phyloP scores from a whole-genome alignment of 1,140 invertebrate species.

The Pomacea maculata region DNA sequence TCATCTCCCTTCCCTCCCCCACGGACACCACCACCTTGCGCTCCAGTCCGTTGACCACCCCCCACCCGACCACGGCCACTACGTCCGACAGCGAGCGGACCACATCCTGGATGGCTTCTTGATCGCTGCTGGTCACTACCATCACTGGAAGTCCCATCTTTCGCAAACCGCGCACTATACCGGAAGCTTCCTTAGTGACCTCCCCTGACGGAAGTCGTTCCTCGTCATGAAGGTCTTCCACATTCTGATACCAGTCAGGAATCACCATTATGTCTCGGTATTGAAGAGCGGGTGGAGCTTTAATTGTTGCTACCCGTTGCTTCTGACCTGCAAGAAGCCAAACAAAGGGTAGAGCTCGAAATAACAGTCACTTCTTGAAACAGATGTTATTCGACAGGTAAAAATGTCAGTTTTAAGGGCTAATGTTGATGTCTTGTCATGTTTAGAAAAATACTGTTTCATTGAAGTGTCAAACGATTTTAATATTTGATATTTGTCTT shows the following conservation, averaged over 20 bases:
- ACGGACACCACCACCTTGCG: slow-evolving; percentile 23
- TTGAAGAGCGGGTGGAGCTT: not conserved
- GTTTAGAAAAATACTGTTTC: too few relatives aligned
- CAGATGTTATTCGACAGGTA: too few relatives aligned
- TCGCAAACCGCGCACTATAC: slow-evolving; percentile 8
- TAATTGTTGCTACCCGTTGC: not conserved
- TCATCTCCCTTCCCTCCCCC: slow-evolving; percentile 12
- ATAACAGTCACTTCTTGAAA: too few relatives aligned
- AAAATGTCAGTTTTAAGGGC: too few relatives aligned
- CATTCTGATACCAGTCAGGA: slow-evolving; percentile 17
- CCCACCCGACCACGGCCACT: slow-evolving; percentile 14
- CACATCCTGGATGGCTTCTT: not conserved
- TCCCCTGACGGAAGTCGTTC: not conserved
- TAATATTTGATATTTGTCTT: too few relatives aligned
- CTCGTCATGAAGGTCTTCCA: not conserved
- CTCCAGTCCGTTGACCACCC: slow-evolving; percentile 17
- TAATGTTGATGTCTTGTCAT: too few relatives aligned
- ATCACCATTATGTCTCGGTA: slow-evolving; percentile 21
- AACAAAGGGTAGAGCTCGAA: too few relatives aligned
- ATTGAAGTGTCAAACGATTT: too few relatives aligned
- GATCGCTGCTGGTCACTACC: slow-evolving; percentile 8
- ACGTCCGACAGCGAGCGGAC: not conserved
- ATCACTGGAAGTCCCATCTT: not conserved
- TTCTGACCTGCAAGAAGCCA: not conserved
- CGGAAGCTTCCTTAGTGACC: not conserved